Evolutionary conservation across 2,797 vertebrate genomes (phyloP), one percentile per base, ranked within the genome.

Genomic region (Aldrovandia affinis): DNA sequence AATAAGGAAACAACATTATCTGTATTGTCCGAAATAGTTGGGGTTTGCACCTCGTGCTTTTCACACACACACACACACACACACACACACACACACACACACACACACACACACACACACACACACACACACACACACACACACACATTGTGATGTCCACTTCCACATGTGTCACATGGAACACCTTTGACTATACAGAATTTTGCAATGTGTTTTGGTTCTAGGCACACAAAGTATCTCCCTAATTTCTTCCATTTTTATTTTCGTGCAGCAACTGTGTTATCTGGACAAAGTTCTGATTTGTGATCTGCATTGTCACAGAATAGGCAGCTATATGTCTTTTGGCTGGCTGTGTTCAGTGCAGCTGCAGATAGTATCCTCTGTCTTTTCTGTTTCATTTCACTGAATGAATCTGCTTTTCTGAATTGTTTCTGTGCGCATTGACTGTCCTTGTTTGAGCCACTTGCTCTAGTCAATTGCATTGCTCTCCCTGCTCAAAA

Each of bases 311-410:
- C 4, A 73, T 63, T 81, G 55, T 85, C 59, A 79, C 85, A 86
- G 39, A 80, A 84, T 28, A 88, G 0, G 36, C 85, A 86, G 7
- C 39, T 86, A 22, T 83, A 59, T 30, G 47, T 39, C 0, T 3
- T 59, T 30, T 42, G 61, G 42, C 70, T 86, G 8, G 59, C 52
- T 14, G 85, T 89, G 65, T 89, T 78, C 47, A 87, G 12, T n/a
- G 85, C 80, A 63, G 70, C 25, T 15, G 88, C 81, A 83, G 83
- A 81, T 81, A 55, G n/a, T n/a, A n/a, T n/a, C n/a, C 36, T 81
- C 5, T 42, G 33, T 44, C 1, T 61, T 28, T 81, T 81, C 25
- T 59, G 52, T 47, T 68, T 86, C n/a, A 78, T 15, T 33, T 82
- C 70, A 84, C 30, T 47, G 33, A 9, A 55, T 22, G 65, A 22